Conservation (phyloP, 2,888 invertebrate genomes). For the Philereme transversata region DNA sequence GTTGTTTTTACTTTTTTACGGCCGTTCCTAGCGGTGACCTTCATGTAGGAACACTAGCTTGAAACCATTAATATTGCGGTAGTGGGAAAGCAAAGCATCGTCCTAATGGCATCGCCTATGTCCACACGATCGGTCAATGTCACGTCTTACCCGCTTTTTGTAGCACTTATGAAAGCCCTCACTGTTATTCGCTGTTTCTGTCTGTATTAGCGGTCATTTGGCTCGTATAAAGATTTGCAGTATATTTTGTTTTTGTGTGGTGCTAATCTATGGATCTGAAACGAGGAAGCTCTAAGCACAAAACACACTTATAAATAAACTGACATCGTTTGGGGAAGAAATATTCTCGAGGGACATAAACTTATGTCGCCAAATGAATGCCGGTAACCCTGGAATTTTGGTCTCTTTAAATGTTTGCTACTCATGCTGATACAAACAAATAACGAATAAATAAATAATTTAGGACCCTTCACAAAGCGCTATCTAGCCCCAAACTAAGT, state of each 20-base stretch:
- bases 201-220: constrained; percentile 29
- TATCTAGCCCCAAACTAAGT: no score
- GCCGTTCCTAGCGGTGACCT: no score
- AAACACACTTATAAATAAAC: no score
- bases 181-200: constrained; percentile 30
- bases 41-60: no score
- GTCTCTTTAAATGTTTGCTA: no score
- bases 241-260: constrained; percentile 10
- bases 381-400: no score
- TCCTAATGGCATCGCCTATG: constrained; percentile 67
- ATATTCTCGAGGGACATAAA: no score
- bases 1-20: no score
- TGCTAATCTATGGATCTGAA: constrained; percentile 5
- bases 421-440: no score
- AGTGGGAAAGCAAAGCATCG: constrained; percentile 60
- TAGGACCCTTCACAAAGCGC: no score
- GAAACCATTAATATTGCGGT: constrained; percentile 58
- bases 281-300: neutral
- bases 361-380: no score
- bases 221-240: constrained; percentile 25
- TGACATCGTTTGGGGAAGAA: constrained; percentile 1
- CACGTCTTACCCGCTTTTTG: constrained; percentile 68
- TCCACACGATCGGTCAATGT: constrained; percentile 77
- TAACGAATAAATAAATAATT: no score
- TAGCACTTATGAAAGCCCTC: constrained; percentile 59